Evolutionary conservation across 2,888 invertebrate species (phyloP), one percentile per base, ranked within the genome.

Genomic region (Athalia circularis): DNA sequence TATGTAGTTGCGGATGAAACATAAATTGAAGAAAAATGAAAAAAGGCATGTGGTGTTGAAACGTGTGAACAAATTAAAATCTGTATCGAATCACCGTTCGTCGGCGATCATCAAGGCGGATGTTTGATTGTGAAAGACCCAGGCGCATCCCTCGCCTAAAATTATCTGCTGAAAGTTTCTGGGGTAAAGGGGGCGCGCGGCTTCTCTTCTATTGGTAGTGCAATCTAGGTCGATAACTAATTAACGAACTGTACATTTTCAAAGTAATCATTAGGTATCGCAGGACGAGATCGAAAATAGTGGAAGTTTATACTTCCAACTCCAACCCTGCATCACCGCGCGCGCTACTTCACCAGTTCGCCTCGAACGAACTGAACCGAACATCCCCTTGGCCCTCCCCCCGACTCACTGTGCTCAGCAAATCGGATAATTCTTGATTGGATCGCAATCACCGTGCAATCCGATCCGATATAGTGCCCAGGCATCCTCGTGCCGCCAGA

Each of bases 361-460:
- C 29, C 29, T 29, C 29, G 29, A 29, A 29, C 29, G 29, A 29
- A 29, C 29, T 29, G 29, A 29, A 29, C 29, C 29, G 29, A 29
- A 29, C 29, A 29, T 29, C 29, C 29, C 29, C 29, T 29, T 2
- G 29, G 29, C 29, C 29, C 29, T 9, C 13, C 75, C 62, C 75
- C 15, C 62, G 48, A 15, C 62, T 62, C 9, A 8, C 62, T 50
- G 29, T 7, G 62, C 72, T 68, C 72, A 62, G 61, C 75, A 65
- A 78, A 78, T 70, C 68, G 62, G 74, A 72, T 78, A 52, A 78
- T 74, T 78, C 67, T 78, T 74, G 72, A 78, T 78, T 78, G 52
- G 62, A 57, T 78, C 29, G 62, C 78, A 78, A 78, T 78, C 74
- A 78, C 50, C 61, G 72, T 64, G 57, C 72, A 59, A 64, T 74